A percentile compares a stretch with the other conserved stretches of the same genome.
phyloP scores from a whole-genome alignment of 1,140 invertebrate genomes.

The Drosophila cardini region DNA sequence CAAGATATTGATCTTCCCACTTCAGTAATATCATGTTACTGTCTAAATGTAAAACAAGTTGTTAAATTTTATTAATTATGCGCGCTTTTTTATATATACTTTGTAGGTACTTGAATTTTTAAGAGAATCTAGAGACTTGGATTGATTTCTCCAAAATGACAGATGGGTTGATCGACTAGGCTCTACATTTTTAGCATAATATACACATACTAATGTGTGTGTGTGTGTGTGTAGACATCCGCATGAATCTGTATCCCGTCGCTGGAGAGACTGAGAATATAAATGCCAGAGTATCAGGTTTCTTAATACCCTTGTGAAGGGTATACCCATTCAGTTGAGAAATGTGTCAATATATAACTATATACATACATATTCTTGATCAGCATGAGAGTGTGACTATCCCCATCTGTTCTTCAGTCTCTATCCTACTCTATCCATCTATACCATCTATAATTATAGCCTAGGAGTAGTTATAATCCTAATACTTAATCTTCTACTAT shows the following conservation, averaged over 20 bases:
- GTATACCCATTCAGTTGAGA: too few species aligned
- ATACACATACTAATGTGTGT: neutral
- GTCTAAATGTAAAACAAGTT: neutral
- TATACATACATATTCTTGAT: too few species aligned
- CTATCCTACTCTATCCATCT: too few species aligned
- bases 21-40: neutral
- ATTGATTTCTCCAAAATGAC: neutral
- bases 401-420: too few species aligned
- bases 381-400: too few species aligned
- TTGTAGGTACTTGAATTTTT: neutral
- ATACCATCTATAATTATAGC: too few species aligned
- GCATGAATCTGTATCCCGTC: constrained; percentile 4
- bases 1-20: neutral
- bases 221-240: neutral
- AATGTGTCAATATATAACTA: too few species aligned
- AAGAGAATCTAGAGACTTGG: neutral
- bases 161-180: neutral
- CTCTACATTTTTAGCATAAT: neutral
- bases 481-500: too few species aligned
- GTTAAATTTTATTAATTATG: too few species aligned
- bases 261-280: constrained; percentile 2
- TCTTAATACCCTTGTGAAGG: neutral
- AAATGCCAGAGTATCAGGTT: constrained; percentile 27
- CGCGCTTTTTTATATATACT: neutral
- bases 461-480: too few species aligned